Conservation (phyloP, 1,140 invertebrate species). For the Danaus plexippus region DNA sequence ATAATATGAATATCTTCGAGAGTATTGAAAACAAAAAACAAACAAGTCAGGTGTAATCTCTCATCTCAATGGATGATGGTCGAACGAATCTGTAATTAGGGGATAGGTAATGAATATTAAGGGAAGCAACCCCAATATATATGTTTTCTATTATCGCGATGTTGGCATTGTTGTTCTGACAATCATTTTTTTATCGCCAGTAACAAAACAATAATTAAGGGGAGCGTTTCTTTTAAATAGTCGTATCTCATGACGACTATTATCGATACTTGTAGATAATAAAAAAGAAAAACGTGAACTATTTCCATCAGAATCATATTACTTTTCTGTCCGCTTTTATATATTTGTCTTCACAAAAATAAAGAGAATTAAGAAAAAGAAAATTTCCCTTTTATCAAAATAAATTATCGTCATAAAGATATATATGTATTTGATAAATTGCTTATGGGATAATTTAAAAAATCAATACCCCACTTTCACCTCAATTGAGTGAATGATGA, state of each 20-base stretch:
- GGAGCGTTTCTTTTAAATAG: slow-evolving; percentile 2
- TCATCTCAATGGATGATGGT: slow-evolving; percentile 41
- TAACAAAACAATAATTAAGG: slow-evolving; percentile 35
- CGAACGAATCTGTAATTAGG: slow-evolving; percentile 58
- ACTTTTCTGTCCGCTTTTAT: too few species aligned
- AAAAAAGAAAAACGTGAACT: too few species aligned
- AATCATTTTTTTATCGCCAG: slow-evolving; percentile 47
- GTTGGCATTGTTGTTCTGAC: slow-evolving; percentile 51
- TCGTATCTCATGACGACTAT: too few species aligned
- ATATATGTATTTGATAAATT: too few species aligned
- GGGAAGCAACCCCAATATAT: slow-evolving; percentile 46
- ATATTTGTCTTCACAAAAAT: too few species aligned
- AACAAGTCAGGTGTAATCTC: slow-evolving; percentile 59
- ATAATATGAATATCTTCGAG: slow-evolving; percentile 56
- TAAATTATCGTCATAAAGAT: too few species aligned
- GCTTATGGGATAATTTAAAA: background rate
- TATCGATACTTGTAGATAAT: too few species aligned
- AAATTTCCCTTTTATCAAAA: too few species aligned
- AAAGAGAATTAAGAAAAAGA: too few species aligned
- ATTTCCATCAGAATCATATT: too few species aligned
- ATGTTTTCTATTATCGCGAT: slow-evolving; percentile 36
- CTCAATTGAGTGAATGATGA: slow-evolving; percentile 44
- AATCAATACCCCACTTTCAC: slow-evolving; percentile 16
- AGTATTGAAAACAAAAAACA: slow-evolving; percentile 56
- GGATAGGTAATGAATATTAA: slow-evolving; percentile 65